Percentiles rank a stretch among this genome's conserved stretches.
Evolutionary conservation across 2,113 vertebrate species (phyloP).

Genomic region (Sapajus apella): DNA sequence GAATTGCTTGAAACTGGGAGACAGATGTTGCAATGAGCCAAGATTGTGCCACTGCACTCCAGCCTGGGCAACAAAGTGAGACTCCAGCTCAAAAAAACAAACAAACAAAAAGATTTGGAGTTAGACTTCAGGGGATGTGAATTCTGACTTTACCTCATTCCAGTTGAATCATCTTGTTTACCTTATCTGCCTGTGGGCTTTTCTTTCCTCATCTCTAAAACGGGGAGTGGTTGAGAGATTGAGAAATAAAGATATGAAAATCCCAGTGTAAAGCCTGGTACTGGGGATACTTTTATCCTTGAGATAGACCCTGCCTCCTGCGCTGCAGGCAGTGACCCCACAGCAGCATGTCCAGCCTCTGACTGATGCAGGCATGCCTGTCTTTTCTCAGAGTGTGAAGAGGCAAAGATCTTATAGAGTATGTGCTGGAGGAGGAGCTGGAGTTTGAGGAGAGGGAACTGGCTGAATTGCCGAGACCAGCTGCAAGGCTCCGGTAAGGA

Average conservation of each 20-base stretch:
- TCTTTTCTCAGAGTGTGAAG: conserved; percentile 88
- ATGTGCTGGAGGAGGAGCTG: conserved; percentile 71
- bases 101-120: neutral
- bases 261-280: accelerated
- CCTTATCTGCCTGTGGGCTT: neutral
- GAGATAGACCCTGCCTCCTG: neutral
- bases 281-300: neutral
- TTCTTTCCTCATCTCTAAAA: neutral
- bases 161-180: neutral
- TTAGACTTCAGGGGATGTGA: neutral
- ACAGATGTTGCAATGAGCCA: accelerated
- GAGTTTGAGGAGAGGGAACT: conserved; percentile 44
- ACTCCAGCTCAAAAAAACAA: too few species aligned
- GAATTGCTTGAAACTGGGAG: too few species aligned
- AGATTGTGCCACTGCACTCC: too few species aligned
- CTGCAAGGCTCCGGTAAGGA: conserved; percentile 86
- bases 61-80: too few species aligned
- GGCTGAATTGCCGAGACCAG: conserved; percentile 71
- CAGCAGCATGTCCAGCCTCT: neutral
- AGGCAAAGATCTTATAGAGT: conserved; percentile 82
- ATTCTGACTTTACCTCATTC: neutral
- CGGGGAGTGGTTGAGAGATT: neutral
- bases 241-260: neutral
- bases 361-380: neutral
- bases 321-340: too few species aligned